Percentiles rank a stretch among this genome's conserved stretches.
Evolutionary conservation across 2,797 vertebrate genomes (phyloP).

Genomic region (Sebastiscus tertius): DNA sequence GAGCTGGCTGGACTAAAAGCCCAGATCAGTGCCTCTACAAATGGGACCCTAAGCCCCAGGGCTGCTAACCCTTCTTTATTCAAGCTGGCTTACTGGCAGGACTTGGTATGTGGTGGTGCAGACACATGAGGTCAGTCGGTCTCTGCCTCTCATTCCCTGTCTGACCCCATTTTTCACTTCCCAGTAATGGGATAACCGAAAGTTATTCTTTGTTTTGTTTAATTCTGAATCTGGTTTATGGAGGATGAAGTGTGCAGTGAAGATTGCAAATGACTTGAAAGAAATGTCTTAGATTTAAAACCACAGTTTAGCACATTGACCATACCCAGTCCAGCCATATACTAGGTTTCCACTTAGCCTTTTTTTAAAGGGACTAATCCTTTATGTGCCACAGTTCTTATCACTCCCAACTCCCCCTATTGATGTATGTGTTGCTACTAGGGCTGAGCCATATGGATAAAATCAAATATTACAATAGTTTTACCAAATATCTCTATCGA

Average conservation of each 20-base stretch:
- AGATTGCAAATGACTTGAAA: neutral
- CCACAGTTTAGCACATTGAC: neutral
- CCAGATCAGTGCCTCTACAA: conserved; percentile 63
- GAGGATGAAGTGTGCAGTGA: neutral
- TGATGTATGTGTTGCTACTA: neutral
- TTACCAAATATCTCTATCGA: no score
- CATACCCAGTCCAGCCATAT: neutral
- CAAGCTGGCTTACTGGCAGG: conserved; percentile 47
- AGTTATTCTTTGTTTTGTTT: neutral
- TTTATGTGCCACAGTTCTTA: neutral
- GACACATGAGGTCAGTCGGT: conserved; percentile 16
- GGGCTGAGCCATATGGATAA: no score
- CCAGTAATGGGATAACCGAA: neutral
- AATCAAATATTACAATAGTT: no score
- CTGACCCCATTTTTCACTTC: conserved; percentile 16
- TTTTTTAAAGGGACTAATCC: neutral
- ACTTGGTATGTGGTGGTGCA: conserved; percentile 9
- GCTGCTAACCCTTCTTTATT: conserved; percentile 55
- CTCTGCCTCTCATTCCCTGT: neutral
- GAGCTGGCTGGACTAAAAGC: conserved; percentile 62
- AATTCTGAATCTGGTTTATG: neutral
- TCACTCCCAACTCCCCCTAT: neutral
- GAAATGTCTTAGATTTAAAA: neutral
- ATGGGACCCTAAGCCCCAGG: conserved; percentile 46
- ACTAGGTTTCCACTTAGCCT: neutral